Conservation (phyloP, 2,888 invertebrate genomes). For the Argyresthia albistria region DNA sequence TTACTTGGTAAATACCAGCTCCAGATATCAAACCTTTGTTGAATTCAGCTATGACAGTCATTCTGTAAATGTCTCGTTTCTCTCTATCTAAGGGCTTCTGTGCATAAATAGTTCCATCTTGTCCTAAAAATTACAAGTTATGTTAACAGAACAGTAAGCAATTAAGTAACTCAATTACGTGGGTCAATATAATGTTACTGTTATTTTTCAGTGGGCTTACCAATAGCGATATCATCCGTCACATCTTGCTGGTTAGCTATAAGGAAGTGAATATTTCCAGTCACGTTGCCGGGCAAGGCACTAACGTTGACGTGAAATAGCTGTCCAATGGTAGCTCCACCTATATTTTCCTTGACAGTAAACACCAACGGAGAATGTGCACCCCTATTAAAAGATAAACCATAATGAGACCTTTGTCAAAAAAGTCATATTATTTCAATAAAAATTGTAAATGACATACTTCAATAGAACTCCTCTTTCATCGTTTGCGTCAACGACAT, state of each 20-base stretch:
- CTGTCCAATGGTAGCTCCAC: slow-evolving; percentile 81
- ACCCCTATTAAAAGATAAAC: slow-evolving; percentile 64
- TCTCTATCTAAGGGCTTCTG: slow-evolving; percentile 85
- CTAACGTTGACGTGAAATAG: slow-evolving; percentile 73
- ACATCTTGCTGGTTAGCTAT: slow-evolving; percentile 90
- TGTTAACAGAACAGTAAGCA: not conserved
- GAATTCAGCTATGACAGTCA: slow-evolving; percentile 87
- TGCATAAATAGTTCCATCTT: slow-evolving; percentile 86
- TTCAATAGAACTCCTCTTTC: slow-evolving; percentile 77
- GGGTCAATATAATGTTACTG: not conserved
- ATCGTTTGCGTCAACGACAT: slow-evolving; percentile 84
- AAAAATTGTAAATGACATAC: slow-evolving; percentile 25
- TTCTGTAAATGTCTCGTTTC: slow-evolving; percentile 77
- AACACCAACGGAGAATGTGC: slow-evolving; percentile 81
- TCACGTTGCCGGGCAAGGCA: slow-evolving; percentile 31
- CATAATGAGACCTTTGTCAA: not conserved
- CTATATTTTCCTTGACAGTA: slow-evolving; percentile 82
- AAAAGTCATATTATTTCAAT: slow-evolving; percentile 14
- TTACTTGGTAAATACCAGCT: slow-evolving; percentile 85
- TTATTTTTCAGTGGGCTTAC: slow-evolving; percentile 29
- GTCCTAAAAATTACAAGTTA: slow-evolving; percentile 30
- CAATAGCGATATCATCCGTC: slow-evolving; percentile 83
- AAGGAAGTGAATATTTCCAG: slow-evolving; percentile 76
- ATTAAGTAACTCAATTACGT: too few species aligned
- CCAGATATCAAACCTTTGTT: slow-evolving; percentile 78